Conservation (phyloP, 1,140 invertebrate genomes). For the Stegodyphus dumicola region DNA sequence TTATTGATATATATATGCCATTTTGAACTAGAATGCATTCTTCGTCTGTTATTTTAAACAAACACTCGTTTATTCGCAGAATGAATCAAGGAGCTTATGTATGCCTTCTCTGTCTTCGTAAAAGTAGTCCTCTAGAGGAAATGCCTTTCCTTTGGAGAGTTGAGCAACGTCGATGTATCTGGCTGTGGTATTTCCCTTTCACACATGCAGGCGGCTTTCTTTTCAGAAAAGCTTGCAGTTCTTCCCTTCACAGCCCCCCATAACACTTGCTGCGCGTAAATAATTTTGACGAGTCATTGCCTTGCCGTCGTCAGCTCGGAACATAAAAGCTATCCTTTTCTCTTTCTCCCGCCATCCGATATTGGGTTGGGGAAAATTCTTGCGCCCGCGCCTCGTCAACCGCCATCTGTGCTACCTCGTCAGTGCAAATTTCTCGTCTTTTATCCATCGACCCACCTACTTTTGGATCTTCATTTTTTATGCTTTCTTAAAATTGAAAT, state of each 20-base stretch:
- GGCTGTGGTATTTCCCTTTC: background rate
- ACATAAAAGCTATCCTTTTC: conserved; percentile 38
- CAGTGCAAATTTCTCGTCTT: background rate
- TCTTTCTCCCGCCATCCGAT: conserved; percentile 26
- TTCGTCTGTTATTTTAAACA: no score
- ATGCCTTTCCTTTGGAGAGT: no score
- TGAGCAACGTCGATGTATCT: no score
- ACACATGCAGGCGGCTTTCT: background rate
- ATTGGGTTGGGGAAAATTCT: background rate
- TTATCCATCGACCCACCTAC: no score
- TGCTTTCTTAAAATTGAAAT: no score
- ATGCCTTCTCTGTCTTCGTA: no score
- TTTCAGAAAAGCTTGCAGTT: background rate
- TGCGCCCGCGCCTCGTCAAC: background rate
- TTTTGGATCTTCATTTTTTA: no score
- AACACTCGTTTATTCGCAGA: no score
- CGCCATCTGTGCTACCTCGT: background rate
- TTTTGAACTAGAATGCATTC: no score
- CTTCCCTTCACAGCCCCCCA: background rate
- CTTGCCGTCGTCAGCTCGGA: conserved; percentile 14
- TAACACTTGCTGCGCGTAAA: conserved; percentile 43
- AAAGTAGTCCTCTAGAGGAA: no score
- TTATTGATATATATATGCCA: no score
- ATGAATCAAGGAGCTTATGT: no score
- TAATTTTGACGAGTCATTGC: conserved; percentile 52